A percentile compares a stretch with the other conserved stretches of the same genome.
These are phyloP conservation scores for Notolabrus celidotus DNA, from an alignment of 2,797 vertebrate species.

Conservation along the genomic window DNA sequence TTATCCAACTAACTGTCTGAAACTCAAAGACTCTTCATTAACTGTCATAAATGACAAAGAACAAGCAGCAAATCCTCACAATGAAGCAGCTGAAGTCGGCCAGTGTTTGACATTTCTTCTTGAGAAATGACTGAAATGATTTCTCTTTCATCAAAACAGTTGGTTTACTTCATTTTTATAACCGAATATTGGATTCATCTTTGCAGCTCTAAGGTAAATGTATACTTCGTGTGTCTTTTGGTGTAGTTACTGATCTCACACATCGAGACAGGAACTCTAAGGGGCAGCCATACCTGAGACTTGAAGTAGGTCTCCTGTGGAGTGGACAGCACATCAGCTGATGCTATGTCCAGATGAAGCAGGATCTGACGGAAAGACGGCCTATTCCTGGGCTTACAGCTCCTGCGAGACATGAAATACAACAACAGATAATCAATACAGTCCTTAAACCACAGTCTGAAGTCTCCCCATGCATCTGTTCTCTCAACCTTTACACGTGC, in stretches of 20 bases:
- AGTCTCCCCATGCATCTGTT: slow-evolving; percentile 10
- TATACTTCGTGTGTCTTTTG: not conserved
- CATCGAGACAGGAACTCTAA: not conserved
- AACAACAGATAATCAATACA: slow-evolving; percentile 59
- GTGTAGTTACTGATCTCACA: not conserved
- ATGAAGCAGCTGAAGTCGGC: not conserved
- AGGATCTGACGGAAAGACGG: slow-evolving; percentile 97
- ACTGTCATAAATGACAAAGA: not conserved
- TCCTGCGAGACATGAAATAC: slow-evolving; percentile 84
- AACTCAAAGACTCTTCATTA: not conserved
- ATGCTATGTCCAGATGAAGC: slow-evolving; percentile 95
- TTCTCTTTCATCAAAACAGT: not conserved
- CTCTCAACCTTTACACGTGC: no score
- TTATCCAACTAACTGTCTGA: not conserved
- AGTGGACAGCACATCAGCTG: slow-evolving; percentile 95
- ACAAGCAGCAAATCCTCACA: not conserved
- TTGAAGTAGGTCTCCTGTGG: slow-evolving; percentile 98
- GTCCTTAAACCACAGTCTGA: slow-evolving; percentile 31
- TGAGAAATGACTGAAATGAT: not conserved
- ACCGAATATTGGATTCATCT: no score
- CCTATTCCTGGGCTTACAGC: slow-evolving; percentile 95
- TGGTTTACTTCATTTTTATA: not conserved
- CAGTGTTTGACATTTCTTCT: not conserved
- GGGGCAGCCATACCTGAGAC: slow-evolving; percentile 88
- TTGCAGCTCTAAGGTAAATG: not conserved